A percentile compares a stretch with the other conserved stretches of the same genome.
phyloP scores from a whole-genome alignment of 1,140 invertebrate species.

The Drosophila ironensis region DNA sequence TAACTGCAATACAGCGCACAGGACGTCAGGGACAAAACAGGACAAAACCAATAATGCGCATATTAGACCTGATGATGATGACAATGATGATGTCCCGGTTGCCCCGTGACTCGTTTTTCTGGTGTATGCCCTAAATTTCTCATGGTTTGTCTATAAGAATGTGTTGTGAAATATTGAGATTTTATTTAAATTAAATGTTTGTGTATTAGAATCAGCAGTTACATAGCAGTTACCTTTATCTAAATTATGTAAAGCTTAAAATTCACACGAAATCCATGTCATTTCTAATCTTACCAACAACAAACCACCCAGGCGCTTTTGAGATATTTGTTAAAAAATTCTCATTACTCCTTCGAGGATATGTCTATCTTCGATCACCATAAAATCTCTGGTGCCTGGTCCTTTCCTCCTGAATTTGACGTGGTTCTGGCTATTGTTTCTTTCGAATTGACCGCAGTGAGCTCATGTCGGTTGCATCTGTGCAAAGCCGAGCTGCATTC shows the following conservation, averaged over 20 bases:
- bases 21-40: constrained; percentile 21
- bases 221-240: neutral
- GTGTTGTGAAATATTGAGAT: too few relatives aligned
- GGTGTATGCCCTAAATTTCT: neutral
- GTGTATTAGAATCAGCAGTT: too few relatives aligned
- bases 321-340: neutral
- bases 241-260: neutral
- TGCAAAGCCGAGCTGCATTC: constrained; percentile 26
- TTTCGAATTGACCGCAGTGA: constrained; percentile 68
- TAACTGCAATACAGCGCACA: constrained; percentile 51
- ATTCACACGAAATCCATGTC: too few relatives aligned
- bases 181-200: too few relatives aligned
- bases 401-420: constrained; percentile 11
- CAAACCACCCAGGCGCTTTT: too few relatives aligned
- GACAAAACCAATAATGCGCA: constrained; percentile 78
- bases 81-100: constrained; percentile 34
- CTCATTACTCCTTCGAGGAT: neutral
- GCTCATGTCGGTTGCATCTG: constrained; percentile 31
- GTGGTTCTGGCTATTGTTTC: constrained; percentile 61
- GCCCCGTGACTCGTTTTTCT: neutral
- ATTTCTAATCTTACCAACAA: too few relatives aligned
- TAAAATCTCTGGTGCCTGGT: neutral
- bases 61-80: constrained; percentile 77
- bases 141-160: too few relatives aligned
- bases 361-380: neutral